Evolutionary conservation across 2,888 invertebrate genomes (phyloP), one percentile per base, ranked within the genome.

Genomic region (Platypus cylindrus): DNA sequence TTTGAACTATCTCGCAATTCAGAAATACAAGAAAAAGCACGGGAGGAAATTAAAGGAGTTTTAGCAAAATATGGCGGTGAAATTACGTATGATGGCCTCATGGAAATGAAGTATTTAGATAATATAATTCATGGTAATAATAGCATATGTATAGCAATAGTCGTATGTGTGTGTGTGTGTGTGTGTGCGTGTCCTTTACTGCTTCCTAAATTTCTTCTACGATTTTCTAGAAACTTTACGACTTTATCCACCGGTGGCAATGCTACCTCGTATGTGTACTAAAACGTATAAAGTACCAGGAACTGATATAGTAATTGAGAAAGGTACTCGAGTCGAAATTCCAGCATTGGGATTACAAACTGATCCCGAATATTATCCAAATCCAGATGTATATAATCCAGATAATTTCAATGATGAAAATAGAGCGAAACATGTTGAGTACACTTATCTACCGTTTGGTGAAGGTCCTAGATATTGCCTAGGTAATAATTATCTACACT

Each of bases 351-450:
- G 43, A 3, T 39, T 54, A 2, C 54, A 54, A 15, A 41, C 31
- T 8, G 51, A 52, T 45, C 45, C 47, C 4, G 48, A 49, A 15
- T 43, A 46, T 37, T 51, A 47, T 33, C 68, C 70, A 0, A 63
- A 77, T 5, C 78, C 78, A 1, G 64, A 70, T 1, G 62, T 61
- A 17, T 76, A 75, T 40, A 65, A 68, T 34, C 76, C 76, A 0
- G 71, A 75, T 16, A 62, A 75, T 40, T 76, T 75, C 53, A 53
- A 62, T 1, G 58, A 62, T 3, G 66, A 67, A 33, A 65, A 66
- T 13, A 70, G 68, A 40, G 59, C 64, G 0, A 62, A 59, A 25
- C 54, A 71, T 28, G 68, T 69, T 29, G 64, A 62, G 1, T 37
- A 23, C 12, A 18, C 36, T 2, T 45, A 30, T 25, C 29, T 46